These are phyloP conservation scores for Aegithalos caudatus DNA, from an alignment of 2,113 vertebrate species.

Conservation along the genomic window DNA sequence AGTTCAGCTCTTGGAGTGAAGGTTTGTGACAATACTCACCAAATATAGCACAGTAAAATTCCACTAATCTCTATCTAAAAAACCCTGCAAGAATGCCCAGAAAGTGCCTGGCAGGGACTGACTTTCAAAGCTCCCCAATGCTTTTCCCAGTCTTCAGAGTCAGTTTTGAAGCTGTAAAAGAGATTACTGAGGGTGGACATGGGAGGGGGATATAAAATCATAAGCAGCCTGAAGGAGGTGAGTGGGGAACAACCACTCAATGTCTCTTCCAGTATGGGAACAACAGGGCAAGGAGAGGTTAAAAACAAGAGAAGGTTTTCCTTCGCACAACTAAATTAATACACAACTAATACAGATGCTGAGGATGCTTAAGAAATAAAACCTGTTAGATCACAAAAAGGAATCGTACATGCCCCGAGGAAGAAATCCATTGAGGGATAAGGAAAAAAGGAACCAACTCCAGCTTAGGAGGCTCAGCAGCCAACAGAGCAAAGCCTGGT, in stretches of 20 bases:
- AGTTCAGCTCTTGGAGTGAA: neutral
- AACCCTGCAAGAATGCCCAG: neutral
- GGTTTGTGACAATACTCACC: neutral
- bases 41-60: neutral
- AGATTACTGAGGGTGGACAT: neutral
- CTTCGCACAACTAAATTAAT: neutral
- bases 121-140: neutral
- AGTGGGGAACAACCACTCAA: neutral
- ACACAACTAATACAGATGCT: no score
- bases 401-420: neutral
- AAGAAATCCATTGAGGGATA: neutral
- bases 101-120: neutral
- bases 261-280: neutral
- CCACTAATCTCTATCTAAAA: neutral
- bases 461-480: neutral
- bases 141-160: neutral
- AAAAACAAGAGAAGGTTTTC: neutral
- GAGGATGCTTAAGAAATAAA: neutral
- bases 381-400: neutral
- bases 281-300: neutral
- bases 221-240: neutral
- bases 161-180: neutral
- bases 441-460: neutral
- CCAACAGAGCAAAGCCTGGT: neutral
- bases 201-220: neutral